Percentiles rank a stretch among this genome's conserved stretches.
phyloP scores from a whole-genome alignment of 2,113 vertebrate genomes.

The Serinus canaria region DNA sequence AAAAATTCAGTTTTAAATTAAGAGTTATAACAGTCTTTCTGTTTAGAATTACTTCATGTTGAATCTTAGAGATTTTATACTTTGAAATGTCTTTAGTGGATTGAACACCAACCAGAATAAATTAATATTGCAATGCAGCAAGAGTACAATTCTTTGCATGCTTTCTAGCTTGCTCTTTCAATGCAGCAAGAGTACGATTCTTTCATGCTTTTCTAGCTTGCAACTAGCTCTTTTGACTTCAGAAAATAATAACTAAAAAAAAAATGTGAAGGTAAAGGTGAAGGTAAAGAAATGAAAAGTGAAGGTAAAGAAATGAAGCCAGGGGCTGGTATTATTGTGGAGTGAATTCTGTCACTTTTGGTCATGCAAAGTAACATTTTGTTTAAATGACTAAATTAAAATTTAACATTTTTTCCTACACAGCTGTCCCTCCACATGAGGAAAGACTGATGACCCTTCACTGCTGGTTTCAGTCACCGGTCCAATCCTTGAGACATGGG shows the following conservation, averaged over 20 bases:
- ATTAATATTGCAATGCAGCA: background rate
- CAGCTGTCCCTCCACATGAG: background rate
- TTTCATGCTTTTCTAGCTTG: too few species aligned
- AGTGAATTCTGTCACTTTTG: background rate
- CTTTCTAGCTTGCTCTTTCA: background rate
- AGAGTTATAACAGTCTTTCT: background rate
- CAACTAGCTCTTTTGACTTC: background rate
- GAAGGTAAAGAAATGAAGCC: background rate
- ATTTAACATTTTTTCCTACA: background rate
- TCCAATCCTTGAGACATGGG: background rate
- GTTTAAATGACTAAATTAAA: background rate
- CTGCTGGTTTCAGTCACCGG: background rate
- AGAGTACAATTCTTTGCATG: background rate
- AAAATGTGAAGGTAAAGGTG: background rate
- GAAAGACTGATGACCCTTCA: background rate
- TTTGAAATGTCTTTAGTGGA: background rate
- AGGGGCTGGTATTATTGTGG: background rate
- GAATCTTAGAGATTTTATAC: background rate
- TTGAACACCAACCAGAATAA: background rate
- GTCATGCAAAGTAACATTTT: background rate
- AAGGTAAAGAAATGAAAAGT: background rate
- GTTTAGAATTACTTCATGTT: background rate
- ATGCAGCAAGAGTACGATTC: too few species aligned
- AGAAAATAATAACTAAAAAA: background rate
- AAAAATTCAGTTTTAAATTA: background rate